phyloP scores from a whole-genome alignment of 2,113 vertebrate genomes.

The Prunella himalayana region DNA sequence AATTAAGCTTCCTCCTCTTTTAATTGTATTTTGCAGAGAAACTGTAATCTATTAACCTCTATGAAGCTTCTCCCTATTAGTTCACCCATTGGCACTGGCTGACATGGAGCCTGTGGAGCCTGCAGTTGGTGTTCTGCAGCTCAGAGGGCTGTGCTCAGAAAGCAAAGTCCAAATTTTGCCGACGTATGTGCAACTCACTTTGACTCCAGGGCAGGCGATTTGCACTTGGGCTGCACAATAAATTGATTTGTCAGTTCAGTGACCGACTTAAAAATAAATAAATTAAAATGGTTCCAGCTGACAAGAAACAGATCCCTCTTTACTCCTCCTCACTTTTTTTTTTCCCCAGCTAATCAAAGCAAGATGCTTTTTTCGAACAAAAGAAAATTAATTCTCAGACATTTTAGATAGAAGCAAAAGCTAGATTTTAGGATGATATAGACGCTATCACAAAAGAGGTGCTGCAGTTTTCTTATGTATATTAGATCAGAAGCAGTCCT shows the following conservation, averaged over 20 bases:
- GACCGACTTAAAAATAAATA: constrained; percentile 5
- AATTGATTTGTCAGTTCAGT: constrained; percentile 32
- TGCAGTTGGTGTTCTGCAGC: background rate
- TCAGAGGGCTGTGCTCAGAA: background rate
- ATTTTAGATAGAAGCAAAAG: background rate
- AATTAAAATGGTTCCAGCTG: background rate
- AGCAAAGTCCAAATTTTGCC: constrained; percentile 9
- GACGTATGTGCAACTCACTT: background rate
- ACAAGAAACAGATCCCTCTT: background rate
- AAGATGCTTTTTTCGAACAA: background rate
- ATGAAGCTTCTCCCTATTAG: constrained; percentile 34
- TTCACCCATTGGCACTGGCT: constrained; percentile 20
- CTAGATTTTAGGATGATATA: background rate
- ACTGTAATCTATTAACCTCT: constrained; percentile 65
- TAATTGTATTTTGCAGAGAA: constrained; percentile 61
- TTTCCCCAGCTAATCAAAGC: background rate
- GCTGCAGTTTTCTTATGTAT: background rate
- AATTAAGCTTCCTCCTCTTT: constrained; percentile 60
- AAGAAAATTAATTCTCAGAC: background rate
- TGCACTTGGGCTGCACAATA: background rate
- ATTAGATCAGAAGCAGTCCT: background rate
- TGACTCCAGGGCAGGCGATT: background rate
- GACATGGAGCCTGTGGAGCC: constrained; percentile 7
- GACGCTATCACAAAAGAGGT: background rate
- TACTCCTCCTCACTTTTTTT: background rate